phyloP scores from a whole-genome alignment of 2,797 vertebrate species.

The Simalia tracyae region DNA sequence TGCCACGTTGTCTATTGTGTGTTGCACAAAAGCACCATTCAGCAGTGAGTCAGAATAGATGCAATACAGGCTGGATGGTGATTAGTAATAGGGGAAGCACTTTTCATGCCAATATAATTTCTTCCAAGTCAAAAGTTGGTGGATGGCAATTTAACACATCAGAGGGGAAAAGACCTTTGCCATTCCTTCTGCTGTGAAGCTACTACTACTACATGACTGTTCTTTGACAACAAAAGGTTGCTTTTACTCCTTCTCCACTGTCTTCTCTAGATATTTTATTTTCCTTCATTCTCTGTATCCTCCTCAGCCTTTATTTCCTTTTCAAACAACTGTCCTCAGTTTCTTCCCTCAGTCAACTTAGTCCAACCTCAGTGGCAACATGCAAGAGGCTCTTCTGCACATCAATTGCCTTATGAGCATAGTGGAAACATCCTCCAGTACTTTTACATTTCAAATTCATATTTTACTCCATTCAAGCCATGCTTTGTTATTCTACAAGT shows the following conservation, averaged over 20 bases:
- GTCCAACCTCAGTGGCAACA: neutral
- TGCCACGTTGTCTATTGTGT: neutral
- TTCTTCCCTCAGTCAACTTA: neutral
- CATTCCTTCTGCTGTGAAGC: neutral
- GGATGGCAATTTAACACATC: neutral
- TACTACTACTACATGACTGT: neutral
- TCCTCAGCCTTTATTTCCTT: neutral
- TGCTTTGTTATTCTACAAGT: neutral
- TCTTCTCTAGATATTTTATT: neutral
- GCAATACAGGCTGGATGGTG: neutral
- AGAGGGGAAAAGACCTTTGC: neutral
- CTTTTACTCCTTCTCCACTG: neutral
- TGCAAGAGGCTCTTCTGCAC: neutral
- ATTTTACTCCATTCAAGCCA: slow-evolving; percentile 27
- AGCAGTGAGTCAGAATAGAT: neutral
- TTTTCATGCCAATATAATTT: neutral
- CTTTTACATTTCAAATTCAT: slow-evolving; percentile 19
- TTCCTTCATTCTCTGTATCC: neutral
- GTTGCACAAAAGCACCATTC: neutral
- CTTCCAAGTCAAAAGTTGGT: neutral
- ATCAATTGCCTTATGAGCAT: neutral
- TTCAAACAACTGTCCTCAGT: neutral
- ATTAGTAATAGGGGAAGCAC: neutral
- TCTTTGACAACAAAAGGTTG: neutral
- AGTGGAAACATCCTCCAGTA: slow-evolving; percentile 17